Conservation (phyloP, 2,888 invertebrate species). For the Toxonevra muliebris region DNA sequence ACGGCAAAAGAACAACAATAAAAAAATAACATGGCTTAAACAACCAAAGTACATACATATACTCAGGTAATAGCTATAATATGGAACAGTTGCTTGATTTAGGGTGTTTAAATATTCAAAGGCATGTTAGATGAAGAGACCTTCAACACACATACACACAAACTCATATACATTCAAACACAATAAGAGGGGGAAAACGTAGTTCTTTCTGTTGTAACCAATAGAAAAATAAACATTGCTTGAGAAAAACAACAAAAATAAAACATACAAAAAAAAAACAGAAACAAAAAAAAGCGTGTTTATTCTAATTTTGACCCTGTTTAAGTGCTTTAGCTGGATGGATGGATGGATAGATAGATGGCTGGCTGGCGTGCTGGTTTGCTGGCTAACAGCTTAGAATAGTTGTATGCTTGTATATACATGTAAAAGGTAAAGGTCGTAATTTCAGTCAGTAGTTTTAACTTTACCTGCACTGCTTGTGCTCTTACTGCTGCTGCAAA, state of each 20-base stretch:
- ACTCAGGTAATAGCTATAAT: slow-evolving; percentile 12
- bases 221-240: slow-evolving; percentile 7
- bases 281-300: slow-evolving; percentile 40
- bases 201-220: slow-evolving; percentile 8
- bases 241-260: neutral
- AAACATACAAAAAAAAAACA: slow-evolving; percentile 17
- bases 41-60: neutral
- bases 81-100: slow-evolving; percentile 32
- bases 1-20: too few species aligned
- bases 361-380: neutral
- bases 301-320: slow-evolving; percentile 59
- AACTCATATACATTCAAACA: neutral
- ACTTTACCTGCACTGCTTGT: too few species aligned
- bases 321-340: slow-evolving; percentile 45
- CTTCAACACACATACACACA: slow-evolving; percentile 9
- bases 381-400: neutral
- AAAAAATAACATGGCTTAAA: slow-evolving; percentile 51
- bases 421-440: neutral
- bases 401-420: neutral
- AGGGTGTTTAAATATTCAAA: slow-evolving; percentile 22
- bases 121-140: slow-evolving; percentile 16
- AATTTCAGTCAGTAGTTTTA: neutral
- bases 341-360: neutral
- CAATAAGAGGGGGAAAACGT: too few species aligned
- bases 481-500: neutral